Base-by-base conservation (phyloP, 2,113 vertebrate species). In the Hydrolagus affinis region DNA sequence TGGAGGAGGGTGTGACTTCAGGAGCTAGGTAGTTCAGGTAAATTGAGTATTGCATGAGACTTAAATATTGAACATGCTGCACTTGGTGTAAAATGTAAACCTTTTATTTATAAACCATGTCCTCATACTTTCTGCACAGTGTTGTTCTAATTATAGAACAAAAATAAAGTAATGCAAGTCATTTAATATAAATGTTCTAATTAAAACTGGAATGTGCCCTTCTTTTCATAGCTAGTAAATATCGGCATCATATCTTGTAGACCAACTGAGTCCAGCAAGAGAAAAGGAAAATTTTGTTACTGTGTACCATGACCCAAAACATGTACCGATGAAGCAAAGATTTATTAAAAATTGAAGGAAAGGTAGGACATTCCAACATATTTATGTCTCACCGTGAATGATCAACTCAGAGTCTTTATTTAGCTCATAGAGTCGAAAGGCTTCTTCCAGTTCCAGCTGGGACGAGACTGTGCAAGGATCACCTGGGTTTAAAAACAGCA, bases 391-490 rank as follows among this genome's bases (percentile, higher is more conserved):
- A 99, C 97, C 97, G 59, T 99, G 98, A 90, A 99, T 98, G 88
- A 98, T 93, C 86, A 99, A 95, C 89, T 99, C 98, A 0, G 98
- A 99, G 92, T 99, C 98, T 92, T 99, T 99, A 92, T 99, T 99
- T 85, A 99, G 90, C 28, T 99, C 98, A 85, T 99, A 99, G 85
- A 99, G 93, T 1, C 98, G 92, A 89, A 99, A 95, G 6, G 98
- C 98, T 91, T 99, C 98, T 90, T 99, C 98, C 87, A 99, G 88
- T 88, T 99, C 98, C 93, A 99, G 92, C 92, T 99, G 98, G 85
- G 97, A 99, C 1, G 98, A 99, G 87, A 99, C 96, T 0, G 97
- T 99, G 88, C 98, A 99, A 0, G 98, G 98, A 88, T 99, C 98
- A 88, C 98, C 98, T 99, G 88, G 15, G 90, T 85, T 86, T 60